Base-by-base conservation (phyloP, 2,888 invertebrate species). In the Eupithecia pulchellata region DNA sequence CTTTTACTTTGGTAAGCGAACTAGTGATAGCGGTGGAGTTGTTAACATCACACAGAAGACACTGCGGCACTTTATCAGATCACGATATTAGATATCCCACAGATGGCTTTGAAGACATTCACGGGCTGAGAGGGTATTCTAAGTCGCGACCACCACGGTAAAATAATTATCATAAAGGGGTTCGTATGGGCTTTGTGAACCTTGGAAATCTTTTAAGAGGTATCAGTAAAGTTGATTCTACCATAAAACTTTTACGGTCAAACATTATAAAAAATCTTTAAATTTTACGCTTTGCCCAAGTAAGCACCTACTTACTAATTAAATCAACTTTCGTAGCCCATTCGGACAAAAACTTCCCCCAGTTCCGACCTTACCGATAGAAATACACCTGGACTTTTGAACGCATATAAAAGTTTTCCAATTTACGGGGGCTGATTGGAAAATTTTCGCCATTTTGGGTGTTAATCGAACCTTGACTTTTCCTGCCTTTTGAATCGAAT, bases 401-500 rank as follows among this genome's bases (percentile, higher is more conserved):
- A 91, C 91, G 92, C 89, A 93, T 91, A 93, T 93, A 93, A 93
- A 93, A 93, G 91, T 93, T 94, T 93, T 93, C 94, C 92, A 93
- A 94, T 93, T 93, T 94, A 93, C 89, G 89, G 90, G 84, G 89
- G 90, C 88, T 93, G 93, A 93, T 93, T 93, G 93, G 92, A 89
- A 92, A 93, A 92, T 93, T 93, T 92, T 91, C 91, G 83, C 86
- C 92, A 86, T 90, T 92, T 92, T 87, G 91, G 90, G 91, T 90
- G 92, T 91, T 94, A 92, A 93, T 91, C 91, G 91, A 91, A 87
- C 87, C 90, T 88, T 91, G 88, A 90, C 89, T 92, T 89, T 84
- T 83, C 85, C 84, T 84, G 89, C 86, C 87, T 88, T 89, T 86
- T 85, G 83, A 84, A 87, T 86, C 84, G 84, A 88, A 89, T 89